Percentiles rank a stretch among this genome's conserved stretches.
phyloP scores from a whole-genome alignment of 92 coral and sea anemone genomes.

The Ricordea florida region DNA sequence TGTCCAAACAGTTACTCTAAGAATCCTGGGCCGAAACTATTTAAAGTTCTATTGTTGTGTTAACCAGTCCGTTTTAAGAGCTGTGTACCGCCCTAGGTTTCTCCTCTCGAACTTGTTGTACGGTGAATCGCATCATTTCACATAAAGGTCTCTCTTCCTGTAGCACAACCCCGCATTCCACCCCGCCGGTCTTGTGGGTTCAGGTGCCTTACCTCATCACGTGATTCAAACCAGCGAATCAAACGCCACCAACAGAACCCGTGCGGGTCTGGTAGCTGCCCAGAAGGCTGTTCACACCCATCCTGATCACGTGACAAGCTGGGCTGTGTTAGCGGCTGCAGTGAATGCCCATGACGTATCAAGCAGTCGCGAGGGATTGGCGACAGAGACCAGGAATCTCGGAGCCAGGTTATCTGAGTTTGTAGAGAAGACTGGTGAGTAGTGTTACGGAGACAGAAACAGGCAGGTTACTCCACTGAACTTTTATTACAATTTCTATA shows the following conservation, averaged over 20 bases:
- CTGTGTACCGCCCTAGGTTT: too few relatives aligned
- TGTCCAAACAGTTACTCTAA: too few relatives aligned
- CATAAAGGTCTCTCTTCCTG: too few relatives aligned
- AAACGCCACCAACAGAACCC: conserved; percentile 51
- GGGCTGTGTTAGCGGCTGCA: conserved; percentile 87
- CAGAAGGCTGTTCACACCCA: conserved; percentile 93
- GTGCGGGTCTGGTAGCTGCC: conserved; percentile 67
- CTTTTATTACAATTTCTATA: too few relatives aligned
- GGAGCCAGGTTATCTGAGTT: conserved; percentile 75
- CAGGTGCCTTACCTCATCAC: conserved; percentile 59
- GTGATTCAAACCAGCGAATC: conserved; percentile 11
- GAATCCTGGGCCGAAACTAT: too few relatives aligned
- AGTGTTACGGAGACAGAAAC: too few relatives aligned
- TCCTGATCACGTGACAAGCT: conserved; percentile 81
- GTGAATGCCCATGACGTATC: conserved; percentile 68
- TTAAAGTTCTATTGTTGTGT: too few relatives aligned
- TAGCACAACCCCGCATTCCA: conserved; percentile 58
- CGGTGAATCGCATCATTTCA: too few relatives aligned
- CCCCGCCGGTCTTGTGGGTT: conserved; percentile 73
- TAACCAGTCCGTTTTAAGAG: too few relatives aligned
- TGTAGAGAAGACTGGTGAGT: conserved; percentile 65
- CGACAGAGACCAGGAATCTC: conserved; percentile 21
- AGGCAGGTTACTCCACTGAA: too few relatives aligned
- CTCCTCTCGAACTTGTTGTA: too few relatives aligned
- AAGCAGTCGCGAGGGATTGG: conserved; percentile 25